Conservation (phyloP, 2,797 vertebrate species). For the Hozukius guyotensis region DNA sequence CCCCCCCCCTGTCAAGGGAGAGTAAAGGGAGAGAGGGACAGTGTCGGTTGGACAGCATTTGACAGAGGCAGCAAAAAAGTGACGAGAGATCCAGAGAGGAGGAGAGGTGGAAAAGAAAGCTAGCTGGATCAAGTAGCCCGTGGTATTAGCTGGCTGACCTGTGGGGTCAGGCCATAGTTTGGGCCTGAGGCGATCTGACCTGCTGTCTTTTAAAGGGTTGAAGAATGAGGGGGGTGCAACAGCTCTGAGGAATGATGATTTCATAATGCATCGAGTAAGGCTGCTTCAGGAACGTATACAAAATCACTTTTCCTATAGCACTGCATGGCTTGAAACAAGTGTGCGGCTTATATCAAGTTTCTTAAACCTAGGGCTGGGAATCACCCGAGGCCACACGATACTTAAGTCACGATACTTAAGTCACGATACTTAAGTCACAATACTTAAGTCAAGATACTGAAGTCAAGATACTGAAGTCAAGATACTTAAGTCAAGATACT, state of each 20-base stretch:
- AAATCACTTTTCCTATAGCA: neutral
- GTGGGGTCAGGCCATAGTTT: conserved; percentile 42
- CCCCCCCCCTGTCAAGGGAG: neutral
- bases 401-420: too few relatives aligned
- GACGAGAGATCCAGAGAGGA: conserved; percentile 37
- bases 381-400: too few relatives aligned
- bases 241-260: conserved; percentile 29
- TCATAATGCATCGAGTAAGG: conserved; percentile 12
- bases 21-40: neutral
- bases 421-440: too few relatives aligned
- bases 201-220: conserved; percentile 24
- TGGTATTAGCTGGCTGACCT: conserved; percentile 52
- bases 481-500: too few relatives aligned
- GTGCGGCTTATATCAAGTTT: neutral
- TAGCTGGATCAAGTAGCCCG: conserved; percentile 45
- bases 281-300: neutral
- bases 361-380: neutral
- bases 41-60: conserved; percentile 27
- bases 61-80: conserved; percentile 24
- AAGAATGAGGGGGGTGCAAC: conserved; percentile 1
- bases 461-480: too few relatives aligned
- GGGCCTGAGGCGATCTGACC: conserved; percentile 49
- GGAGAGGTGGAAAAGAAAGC: conserved; percentile 13
- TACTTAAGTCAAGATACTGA: too few relatives aligned
- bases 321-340: neutral